Conservation (phyloP, 2,113 vertebrate species). For the Muntiacus reevesi region DNA sequence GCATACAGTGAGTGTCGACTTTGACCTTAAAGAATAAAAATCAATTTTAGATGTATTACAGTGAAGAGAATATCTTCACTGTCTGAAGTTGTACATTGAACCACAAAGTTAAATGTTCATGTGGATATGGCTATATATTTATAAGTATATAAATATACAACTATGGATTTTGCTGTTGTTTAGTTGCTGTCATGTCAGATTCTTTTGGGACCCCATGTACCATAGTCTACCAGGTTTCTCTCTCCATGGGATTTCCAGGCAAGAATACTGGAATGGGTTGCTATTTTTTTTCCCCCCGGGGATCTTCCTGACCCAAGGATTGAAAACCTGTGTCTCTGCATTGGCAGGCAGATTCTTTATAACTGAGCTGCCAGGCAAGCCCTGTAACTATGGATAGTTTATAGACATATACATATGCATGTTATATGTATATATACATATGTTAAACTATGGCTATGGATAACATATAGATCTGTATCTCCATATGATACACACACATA, state of each 20-base stretch:
- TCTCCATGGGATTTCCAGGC: neutral
- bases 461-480: neutral
- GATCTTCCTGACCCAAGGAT: neutral
- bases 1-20: neutral
- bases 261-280: neutral
- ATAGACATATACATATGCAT: neutral
- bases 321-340: neutral
- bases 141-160: neutral
- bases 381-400: neutral
- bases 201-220: neutral
- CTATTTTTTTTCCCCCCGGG: neutral
- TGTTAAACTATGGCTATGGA: neutral
- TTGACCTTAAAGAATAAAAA: neutral
- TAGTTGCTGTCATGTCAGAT: neutral
- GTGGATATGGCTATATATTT: neutral
- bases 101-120: neutral
- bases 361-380: neutral
- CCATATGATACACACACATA: neutral
- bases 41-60: neutral
- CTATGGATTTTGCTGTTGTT: neutral
- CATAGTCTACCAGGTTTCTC: neutral
- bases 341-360: neutral
- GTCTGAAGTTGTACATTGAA: neutral
- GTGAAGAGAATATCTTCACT: neutral
- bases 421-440: neutral